Conservation (phyloP, 2,113 vertebrate species). For the Neotoma lepida region DNA sequence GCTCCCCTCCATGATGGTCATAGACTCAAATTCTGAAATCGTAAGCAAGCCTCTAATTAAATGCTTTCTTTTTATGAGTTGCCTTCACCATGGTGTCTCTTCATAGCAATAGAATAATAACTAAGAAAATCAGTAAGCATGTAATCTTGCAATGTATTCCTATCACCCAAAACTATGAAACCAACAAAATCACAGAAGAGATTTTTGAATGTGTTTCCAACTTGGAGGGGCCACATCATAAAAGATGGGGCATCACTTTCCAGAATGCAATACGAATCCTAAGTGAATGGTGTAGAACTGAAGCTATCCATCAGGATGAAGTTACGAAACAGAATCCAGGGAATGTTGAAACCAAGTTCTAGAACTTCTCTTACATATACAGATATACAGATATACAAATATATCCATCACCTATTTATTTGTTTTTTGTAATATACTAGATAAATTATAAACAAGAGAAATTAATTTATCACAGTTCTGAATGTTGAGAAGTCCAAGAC, state of each 20-base stretch:
- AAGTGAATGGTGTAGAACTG: not conserved
- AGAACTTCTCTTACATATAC: not conserved
- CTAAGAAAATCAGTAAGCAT: not conserved
- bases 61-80: not conserved
- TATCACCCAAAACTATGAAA: not conserved
- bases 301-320: not conserved
- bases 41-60: no score
- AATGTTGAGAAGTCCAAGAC: not conserved
- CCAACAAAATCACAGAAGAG: not conserved
- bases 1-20: no score
- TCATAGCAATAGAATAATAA: not conserved
- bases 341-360: not conserved
- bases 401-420: not conserved
- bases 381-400: not conserved
- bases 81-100: not conserved
- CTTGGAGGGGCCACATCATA: no score
- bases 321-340: not conserved
- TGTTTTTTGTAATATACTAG: not conserved
- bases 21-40: not conserved
- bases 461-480: not conserved
- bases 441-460: not conserved
- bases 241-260: not conserved
- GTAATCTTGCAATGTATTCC: not conserved
- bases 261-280: not conserved
- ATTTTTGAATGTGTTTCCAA: not conserved